Evolutionary conservation across 2,113 vertebrate genomes (phyloP).

Genomic region (Paramisgurnus dabryanus): DNA sequence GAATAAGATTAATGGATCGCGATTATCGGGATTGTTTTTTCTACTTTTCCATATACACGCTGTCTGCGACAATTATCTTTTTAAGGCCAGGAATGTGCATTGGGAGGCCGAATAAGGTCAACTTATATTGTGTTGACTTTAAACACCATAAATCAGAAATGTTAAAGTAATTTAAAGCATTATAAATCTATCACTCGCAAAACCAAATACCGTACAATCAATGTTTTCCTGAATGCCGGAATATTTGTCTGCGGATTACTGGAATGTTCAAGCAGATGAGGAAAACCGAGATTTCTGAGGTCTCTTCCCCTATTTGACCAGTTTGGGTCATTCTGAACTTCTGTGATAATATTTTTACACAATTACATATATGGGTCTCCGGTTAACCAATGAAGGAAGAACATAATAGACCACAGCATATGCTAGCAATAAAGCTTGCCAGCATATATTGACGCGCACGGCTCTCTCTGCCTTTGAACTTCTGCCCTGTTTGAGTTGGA

Average conservation of each 20-base stretch:
- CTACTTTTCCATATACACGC: too few species aligned
- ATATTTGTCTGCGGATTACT: neutral
- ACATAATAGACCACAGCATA: constrained; percentile 60
- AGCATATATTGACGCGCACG: constrained; percentile 61
- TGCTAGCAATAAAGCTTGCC: constrained; percentile 66
- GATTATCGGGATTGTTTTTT: too few species aligned
- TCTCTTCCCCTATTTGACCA: constrained; percentile 24
- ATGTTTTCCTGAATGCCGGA: constrained; percentile 36
- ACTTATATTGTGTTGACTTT: too few species aligned
- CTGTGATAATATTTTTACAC: constrained; percentile 61
- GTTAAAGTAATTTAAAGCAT: too few species aligned
- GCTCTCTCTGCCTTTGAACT: constrained; percentile 57
- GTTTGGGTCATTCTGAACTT: constrained; percentile 42
- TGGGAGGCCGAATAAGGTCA: too few species aligned
- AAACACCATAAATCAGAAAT: too few species aligned
- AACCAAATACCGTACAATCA: constrained; percentile 14
- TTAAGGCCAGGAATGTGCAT: too few species aligned
- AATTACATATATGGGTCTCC: constrained; percentile 47
- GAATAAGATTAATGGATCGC: too few species aligned
- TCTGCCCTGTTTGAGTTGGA: constrained; percentile 67
- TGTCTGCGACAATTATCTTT: too few species aligned
- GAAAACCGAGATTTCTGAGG: constrained; percentile 7
- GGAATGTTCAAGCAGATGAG: neutral
- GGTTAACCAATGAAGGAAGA: constrained; percentile 53
- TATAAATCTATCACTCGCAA: neutral